A percentile compares a stretch with the other conserved stretches of the same genome.
These are phyloP conservation scores for Drosophila littoralis DNA, from an alignment of 1,140 invertebrate genomes.

Conservation along the genomic window DNA sequence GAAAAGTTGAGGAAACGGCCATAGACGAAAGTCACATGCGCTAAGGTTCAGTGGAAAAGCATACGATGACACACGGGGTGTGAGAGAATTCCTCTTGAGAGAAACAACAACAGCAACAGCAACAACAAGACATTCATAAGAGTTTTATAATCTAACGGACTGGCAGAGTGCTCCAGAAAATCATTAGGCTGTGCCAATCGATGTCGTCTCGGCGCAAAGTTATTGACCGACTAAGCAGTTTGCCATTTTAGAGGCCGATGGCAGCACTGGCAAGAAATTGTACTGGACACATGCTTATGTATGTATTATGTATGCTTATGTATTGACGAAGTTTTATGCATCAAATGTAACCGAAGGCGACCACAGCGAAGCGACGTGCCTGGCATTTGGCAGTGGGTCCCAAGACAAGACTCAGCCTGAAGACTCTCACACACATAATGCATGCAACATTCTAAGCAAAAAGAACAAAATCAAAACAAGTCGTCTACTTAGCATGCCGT, in stretches of 20 bases:
- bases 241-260: slow-evolving; percentile 10
- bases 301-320: background rate
- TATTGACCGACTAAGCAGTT: slow-evolving; percentile 69
- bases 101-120: background rate
- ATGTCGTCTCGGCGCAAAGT: slow-evolving; percentile 54
- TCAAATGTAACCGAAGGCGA: slow-evolving; percentile 77
- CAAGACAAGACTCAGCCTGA: slow-evolving; percentile 37
- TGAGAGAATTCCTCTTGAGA: slow-evolving; percentile 48
- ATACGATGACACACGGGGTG: slow-evolving; percentile 27
- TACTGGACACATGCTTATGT: slow-evolving; percentile 52
- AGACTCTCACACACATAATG: slow-evolving; percentile 58
- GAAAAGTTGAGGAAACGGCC: slow-evolving; percentile 17
- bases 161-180: slow-evolving; percentile 32
- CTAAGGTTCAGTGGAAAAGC: slow-evolving; percentile 46
- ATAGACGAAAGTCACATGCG: slow-evolving; percentile 46
- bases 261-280: slow-evolving; percentile 56
- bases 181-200: slow-evolving; percentile 34
- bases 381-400: slow-evolving; percentile 58
- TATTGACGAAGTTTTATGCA: slow-evolving; percentile 75
- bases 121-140: background rate
- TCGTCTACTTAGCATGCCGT: background rate
- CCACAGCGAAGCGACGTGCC: slow-evolving; percentile 53
- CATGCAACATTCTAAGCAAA: slow-evolving; percentile 57
- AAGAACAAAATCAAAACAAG: slow-evolving; percentile 23
- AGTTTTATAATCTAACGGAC: slow-evolving; percentile 17